Percentiles rank a stretch among this genome's conserved stretches.
Conservation (phyloP, 2,797 vertebrate genomes). For the Microctenopoma stevenorrisi region DNA sequence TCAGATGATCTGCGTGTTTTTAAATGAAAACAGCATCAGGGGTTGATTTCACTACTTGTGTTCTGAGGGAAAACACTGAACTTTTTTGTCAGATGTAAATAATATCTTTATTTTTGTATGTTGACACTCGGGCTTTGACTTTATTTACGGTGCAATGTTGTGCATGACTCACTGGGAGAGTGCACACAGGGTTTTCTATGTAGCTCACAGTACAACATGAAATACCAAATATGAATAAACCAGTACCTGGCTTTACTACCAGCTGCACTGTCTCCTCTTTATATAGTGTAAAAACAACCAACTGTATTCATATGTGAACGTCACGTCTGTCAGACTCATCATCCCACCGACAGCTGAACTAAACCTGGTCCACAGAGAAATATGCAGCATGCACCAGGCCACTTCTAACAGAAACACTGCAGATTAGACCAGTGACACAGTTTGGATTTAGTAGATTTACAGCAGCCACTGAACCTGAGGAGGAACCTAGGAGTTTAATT, state of each 20-base stretch:
- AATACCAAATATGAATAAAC: constrained; percentile 79
- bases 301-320: too few relatives aligned
- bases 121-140: constrained; percentile 59
- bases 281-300: too few relatives aligned
- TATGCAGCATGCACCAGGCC: too few relatives aligned
- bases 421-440: too few relatives aligned
- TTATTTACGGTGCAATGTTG: constrained; percentile 72
- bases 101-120: constrained; percentile 87
- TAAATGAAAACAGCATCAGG: background rate
- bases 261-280: constrained; percentile 5
- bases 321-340: too few relatives aligned
- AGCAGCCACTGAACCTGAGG: too few relatives aligned
- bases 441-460: too few relatives aligned
- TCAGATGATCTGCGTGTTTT: too few relatives aligned
- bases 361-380: too few relatives aligned
- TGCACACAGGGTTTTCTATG: constrained; percentile 64
- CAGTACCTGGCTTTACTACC: constrained; percentile 62
- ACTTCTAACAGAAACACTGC: too few relatives aligned
- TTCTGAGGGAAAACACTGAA: constrained; percentile 16
- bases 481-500: too few relatives aligned
- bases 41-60: background rate
- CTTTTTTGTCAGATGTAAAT: constrained; percentile 73
- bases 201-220: constrained; percentile 59
- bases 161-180: constrained; percentile 71
- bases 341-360: too few relatives aligned